Evolutionary conservation across 1,140 invertebrate species (phyloP), one percentile per base, ranked within the genome.

Genomic region (Lordiphosa collinella): DNA sequence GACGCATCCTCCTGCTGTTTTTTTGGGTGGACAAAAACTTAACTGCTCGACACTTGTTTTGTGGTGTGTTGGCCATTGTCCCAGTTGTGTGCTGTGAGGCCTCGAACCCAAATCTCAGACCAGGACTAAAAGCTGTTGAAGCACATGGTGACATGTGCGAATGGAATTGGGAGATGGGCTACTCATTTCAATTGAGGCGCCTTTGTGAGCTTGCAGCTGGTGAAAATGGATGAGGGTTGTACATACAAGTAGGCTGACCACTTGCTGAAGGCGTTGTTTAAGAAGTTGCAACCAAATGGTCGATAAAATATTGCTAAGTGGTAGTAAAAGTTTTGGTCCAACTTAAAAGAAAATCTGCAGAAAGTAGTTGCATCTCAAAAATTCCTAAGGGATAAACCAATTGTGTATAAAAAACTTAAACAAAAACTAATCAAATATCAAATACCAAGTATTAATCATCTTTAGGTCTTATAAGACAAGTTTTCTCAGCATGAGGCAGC

Each of bases 21-120:
- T 54, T 50, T 11, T 22, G 7, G 16, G 61, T 6, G 34, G 43
- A 69, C 75, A 74, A 80, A 80, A 80, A 80, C 76, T 80, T 80
- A 80, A 80, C 76, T 80, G 76, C 76, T 44, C 61, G 71, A 80
- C 76, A 80, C 76, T 80, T 80, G 76, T 80, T 80, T 75, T 80
- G 76, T 82, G 76, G 76, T 80, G 61, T 82, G 76, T 82, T 67
- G 22, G 70, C 57, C 54, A 82, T 75, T 80, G 76, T 80, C 63
- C 46, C 50, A 32, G 25, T 40, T 51, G 14, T 12, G 18, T 73
- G 65, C 54, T 65, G 61, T 52, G 75, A 74, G 55, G 34, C 40
- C 14, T n/a, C 38, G 38, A 49, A 32, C 29, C 18, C 38, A 53
- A 79, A 78, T 79, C 74, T 61, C 52, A 55, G 53, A 54, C 40